Conservation (phyloP, 2,888 invertebrate species). For the Drosophila subquinaria region DNA sequence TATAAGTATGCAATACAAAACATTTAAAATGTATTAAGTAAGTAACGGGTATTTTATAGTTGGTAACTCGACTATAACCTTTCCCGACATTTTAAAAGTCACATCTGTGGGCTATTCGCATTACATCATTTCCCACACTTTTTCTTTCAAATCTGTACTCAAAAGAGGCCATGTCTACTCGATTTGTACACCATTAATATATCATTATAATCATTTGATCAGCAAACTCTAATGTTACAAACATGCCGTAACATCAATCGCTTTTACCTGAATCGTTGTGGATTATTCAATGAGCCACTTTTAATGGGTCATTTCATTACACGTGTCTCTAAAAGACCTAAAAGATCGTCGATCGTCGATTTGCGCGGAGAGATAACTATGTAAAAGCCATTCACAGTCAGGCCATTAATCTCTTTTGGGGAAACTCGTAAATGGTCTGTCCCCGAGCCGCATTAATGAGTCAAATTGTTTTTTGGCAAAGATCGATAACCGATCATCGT, state of each 20-base stretch:
- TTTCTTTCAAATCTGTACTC: background rate
- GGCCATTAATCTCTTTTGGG: constrained; percentile 46
- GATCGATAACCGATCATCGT: constrained; percentile 39
- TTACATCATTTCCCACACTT: constrained; percentile 17
- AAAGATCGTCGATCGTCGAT: constrained; percentile 22
- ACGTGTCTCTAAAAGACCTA: constrained; percentile 38
- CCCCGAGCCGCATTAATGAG: constrained; percentile 39
- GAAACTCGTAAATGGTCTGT: constrained; percentile 37
- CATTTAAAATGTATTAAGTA: too few species aligned
- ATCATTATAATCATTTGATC: constrained; percentile 23
- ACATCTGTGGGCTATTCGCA: too few species aligned
- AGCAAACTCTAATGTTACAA: background rate
- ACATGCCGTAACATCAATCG: constrained; percentile 5
- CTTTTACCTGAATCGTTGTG: constrained; percentile 21
- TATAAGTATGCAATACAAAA: too few species aligned
- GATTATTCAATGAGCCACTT: constrained; percentile 41
- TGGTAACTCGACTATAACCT: too few species aligned
- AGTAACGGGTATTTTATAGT: too few species aligned
- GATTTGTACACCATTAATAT: constrained; percentile 8
- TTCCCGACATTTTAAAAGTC: too few species aligned
- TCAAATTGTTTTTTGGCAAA: constrained; percentile 25
- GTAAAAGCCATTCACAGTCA: constrained; percentile 34
- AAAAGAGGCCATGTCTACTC: background rate
- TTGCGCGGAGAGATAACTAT: constrained; percentile 11
- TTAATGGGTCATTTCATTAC: constrained; percentile 43